Percentiles rank a stretch among this genome's conserved stretches.
Evolutionary conservation across 2,113 vertebrate species (phyloP).

Genomic region (Sphyrna mokarran): DNA sequence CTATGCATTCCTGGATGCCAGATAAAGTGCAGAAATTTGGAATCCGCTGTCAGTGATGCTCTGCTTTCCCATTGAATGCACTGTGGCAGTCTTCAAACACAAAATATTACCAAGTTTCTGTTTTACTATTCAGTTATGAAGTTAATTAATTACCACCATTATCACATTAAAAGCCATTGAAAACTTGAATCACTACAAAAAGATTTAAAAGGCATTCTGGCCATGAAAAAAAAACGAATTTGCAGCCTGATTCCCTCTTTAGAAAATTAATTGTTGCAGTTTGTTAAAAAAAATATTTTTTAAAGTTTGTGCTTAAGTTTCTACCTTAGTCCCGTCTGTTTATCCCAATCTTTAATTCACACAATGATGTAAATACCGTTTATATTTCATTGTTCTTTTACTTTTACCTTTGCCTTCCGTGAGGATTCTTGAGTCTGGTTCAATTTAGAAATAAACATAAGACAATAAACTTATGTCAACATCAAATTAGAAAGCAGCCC

Average conservation of each 20-base stretch:
- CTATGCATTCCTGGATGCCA: not conserved
- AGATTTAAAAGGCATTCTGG: not conserved
- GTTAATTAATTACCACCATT: not conserved
- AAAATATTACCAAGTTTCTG: no score
- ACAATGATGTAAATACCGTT: not conserved
- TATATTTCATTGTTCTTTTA: not conserved
- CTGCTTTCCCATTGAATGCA: not conserved
- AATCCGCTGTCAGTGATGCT: not conserved
- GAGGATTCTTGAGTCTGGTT: not conserved
- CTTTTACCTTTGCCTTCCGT: not conserved
- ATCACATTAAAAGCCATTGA: not conserved
- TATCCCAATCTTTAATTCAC: not conserved
- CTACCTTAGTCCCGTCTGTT: not conserved
- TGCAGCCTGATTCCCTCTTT: not conserved
- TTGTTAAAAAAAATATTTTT: not conserved
- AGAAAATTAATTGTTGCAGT: not conserved
- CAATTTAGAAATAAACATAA: not conserved
- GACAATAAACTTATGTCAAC: not conserved
- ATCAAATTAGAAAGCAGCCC: not conserved
- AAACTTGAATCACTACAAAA: not conserved
- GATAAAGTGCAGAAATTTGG: not conserved
- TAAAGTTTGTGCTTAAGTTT: not conserved
- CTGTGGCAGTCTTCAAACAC: not conserved
- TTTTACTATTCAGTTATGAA: not conserved
- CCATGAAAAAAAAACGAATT: not conserved